A percentile compares a stretch with the other conserved stretches of the same genome.
These are phyloP conservation scores for Notocelia uddmanniana DNA, from an alignment of 2,888 invertebrate genomes.

Conservation along the genomic window DNA sequence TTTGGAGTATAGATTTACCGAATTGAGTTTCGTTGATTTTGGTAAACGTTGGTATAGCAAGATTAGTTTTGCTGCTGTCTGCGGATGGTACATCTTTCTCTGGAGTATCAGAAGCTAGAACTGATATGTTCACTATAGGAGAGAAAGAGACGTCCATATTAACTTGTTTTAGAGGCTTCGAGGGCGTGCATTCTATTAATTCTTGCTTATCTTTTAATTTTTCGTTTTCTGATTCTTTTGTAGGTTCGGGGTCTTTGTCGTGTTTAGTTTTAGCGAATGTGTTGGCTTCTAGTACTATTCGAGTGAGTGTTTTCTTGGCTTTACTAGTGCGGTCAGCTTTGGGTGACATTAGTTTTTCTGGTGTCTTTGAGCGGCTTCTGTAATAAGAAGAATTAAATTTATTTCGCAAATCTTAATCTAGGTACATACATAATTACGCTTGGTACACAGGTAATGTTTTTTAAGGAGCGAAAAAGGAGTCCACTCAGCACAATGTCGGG, in stretches of 20 bases:
- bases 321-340: slow-evolving; percentile 65
- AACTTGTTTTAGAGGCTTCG: slow-evolving; percentile 67
- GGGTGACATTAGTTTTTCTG: slow-evolving; percentile 75
- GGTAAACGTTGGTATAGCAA: slow-evolving; percentile 50
- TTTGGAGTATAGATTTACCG: slow-evolving; percentile 39
- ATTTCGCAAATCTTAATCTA: too few relatives aligned
- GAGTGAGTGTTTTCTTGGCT: slow-evolving; percentile 72
- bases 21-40: slow-evolving; percentile 42
- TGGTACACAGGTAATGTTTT: too few relatives aligned
- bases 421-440: too few relatives aligned
- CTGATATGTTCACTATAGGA: slow-evolving; percentile 76
- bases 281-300: slow-evolving; percentile 78
- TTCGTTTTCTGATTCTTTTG: slow-evolving; percentile 52
- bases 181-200: slow-evolving; percentile 71
- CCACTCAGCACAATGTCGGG: too few relatives aligned
- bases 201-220: slow-evolving; percentile 1
- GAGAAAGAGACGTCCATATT: slow-evolving; percentile 76
- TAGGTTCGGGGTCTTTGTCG: slow-evolving; percentile 60
- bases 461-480: too few relatives aligned
- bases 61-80: slow-evolving; percentile 54
- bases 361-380: slow-evolving; percentile 78
- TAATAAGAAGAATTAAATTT: slow-evolving; percentile 44
- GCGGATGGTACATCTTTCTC: slow-evolving; percentile 56
- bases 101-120: slow-evolving; percentile 62
- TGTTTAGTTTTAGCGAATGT: slow-evolving; percentile 74